phyloP scores from a whole-genome alignment of 2,113 vertebrate species.

The Calonectris borealis region DNA sequence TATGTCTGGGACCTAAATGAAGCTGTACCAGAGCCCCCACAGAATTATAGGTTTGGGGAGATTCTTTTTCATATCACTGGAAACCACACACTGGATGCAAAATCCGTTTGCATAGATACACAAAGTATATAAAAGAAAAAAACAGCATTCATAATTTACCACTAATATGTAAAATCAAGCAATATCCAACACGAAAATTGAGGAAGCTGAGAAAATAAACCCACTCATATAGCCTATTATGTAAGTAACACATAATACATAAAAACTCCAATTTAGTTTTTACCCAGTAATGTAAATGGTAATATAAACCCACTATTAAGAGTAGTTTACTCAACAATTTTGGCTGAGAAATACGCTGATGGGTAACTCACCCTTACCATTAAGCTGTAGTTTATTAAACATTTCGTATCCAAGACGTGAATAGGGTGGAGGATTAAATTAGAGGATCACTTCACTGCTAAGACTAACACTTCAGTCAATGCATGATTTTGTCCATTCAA shows the following conservation, averaged over 20 bases:
- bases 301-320: conserved; percentile 22
- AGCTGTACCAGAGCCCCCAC: not conserved
- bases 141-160: not conserved
- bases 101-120: not conserved
- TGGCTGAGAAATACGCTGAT: not conserved
- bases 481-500: conserved; percentile 20
- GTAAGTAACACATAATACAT: conserved; percentile 8
- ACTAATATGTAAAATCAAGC: not conserved
- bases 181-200: not conserved
- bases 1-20: not conserved
- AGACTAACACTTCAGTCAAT: conserved; percentile 40
- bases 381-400: conserved; percentile 42
- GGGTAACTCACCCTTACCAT: conserved; percentile 9
- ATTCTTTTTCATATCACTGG: not conserved
- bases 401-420: not conserved
- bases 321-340: conserved; percentile 29
- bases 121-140: not conserved
- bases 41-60: not conserved
- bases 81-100: not conserved
- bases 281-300: conserved; percentile 5
- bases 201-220: conserved; percentile 34
- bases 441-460: conserved; percentile 45
- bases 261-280: conserved; percentile 8
- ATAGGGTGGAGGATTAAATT: conserved; percentile 25
- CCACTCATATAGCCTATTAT: not conserved